Conservation (phyloP, 2,113 vertebrate genomes). For the Carettochelys insculpta region DNA sequence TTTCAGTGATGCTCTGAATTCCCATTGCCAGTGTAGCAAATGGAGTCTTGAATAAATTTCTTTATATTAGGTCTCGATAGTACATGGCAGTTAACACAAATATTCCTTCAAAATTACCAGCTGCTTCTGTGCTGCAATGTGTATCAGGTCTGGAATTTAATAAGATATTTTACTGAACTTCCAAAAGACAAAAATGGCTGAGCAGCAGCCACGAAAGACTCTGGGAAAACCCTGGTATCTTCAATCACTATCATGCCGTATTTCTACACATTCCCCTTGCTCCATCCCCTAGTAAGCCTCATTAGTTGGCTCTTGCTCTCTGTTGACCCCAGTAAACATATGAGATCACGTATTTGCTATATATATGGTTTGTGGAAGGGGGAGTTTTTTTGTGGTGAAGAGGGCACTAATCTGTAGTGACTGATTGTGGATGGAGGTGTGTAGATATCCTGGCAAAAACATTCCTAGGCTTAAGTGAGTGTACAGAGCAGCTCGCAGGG, state of each 20-base stretch:
- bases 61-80: constrained; percentile 43
- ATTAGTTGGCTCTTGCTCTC: background rate
- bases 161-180: constrained; percentile 38
- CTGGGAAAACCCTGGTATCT: background rate
- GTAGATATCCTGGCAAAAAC: background rate
- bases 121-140: background rate
- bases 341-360: rapidly evolving
- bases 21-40: constrained; percentile 14
- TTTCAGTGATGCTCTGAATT: constrained; percentile 33
- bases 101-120: constrained; percentile 38
- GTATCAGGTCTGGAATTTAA: background rate
- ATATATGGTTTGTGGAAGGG: background rate
- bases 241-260: background rate
- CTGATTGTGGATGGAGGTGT: background rate
- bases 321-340: background rate
- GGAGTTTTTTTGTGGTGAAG: rapidly evolving
- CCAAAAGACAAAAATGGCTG: constrained; percentile 23
- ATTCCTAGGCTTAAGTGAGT: background rate
- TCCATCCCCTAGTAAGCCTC: background rate
- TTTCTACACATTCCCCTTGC: background rate
- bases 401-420: background rate
- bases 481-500: background rate
- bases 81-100: constrained; percentile 38
- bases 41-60: constrained; percentile 36
- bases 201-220: constrained; percentile 19